Conservation (phyloP, 2,888 invertebrate genomes). For the Opisthograptis luteolata region DNA sequence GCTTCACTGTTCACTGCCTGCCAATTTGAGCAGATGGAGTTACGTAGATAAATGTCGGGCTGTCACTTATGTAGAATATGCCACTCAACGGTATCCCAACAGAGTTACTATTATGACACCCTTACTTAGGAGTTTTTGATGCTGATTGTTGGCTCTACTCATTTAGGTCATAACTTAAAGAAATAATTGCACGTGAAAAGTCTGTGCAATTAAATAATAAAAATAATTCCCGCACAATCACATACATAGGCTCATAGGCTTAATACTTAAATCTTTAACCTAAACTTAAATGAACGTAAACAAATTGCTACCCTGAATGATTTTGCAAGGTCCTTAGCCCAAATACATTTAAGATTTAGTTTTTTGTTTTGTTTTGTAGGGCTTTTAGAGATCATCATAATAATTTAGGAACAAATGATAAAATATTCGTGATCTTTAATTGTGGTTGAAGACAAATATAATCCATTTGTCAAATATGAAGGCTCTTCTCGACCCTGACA, state of each 20-base stretch:
- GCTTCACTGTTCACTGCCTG: conserved; percentile 14
- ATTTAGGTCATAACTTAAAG: too few species aligned
- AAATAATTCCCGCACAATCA: too few species aligned
- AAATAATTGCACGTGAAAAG: too few species aligned
- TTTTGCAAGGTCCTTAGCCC: too few species aligned
- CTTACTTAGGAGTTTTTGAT: conserved; percentile 1
- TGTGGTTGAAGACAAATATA: conserved; percentile 36
- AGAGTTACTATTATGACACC: conserved; percentile 3
- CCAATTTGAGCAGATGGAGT: background rate
- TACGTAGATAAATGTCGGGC: conserved; percentile 9
- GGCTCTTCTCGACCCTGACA: conserved; percentile 52
- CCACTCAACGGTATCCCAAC: conserved; percentile 5
- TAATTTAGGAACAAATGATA: background rate
- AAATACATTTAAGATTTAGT: too few species aligned
- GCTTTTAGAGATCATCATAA: background rate
- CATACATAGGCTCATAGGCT: too few species aligned
- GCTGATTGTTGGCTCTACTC: background rate
- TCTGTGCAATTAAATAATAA: too few species aligned
- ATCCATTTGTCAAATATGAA: conserved; percentile 60
- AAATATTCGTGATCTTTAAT: conserved; percentile 29
- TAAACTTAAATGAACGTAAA: too few species aligned
- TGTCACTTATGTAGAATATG: conserved; percentile 18
- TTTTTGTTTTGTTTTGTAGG: too few species aligned
- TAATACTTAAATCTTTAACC: too few species aligned
- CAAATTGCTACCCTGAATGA: too few species aligned